Percentiles rank a stretch among this genome's conserved stretches.
Evolutionary conservation across 1,140 invertebrate species (phyloP).

Genomic region (Bombus breviceps): DNA sequence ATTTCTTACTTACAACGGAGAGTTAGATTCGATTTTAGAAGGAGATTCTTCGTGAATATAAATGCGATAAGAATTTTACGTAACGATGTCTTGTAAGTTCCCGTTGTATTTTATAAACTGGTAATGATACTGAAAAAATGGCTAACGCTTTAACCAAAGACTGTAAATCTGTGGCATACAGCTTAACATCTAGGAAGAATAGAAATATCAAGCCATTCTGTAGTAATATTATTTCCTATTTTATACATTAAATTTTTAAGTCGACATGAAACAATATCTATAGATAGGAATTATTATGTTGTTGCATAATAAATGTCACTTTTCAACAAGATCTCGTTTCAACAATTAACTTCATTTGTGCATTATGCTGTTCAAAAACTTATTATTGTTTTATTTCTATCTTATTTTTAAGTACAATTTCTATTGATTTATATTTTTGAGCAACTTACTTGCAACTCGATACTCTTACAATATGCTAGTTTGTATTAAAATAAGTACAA

Average conservation of each 20-base stretch:
- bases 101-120: background rate
- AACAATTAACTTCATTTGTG: no score
- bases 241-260: background rate
- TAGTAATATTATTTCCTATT: background rate
- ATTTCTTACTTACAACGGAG: background rate
- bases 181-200: no score
- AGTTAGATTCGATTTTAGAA: background rate
- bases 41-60: background rate
- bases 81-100: background rate
- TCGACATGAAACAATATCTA: no score
- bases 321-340: background rate
- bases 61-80: background rate
- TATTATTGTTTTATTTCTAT: background rate
- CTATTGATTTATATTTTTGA: no score
- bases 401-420: background rate
- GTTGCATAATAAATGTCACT: background rate
- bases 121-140: background rate
- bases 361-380: background rate
- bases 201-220: background rate
- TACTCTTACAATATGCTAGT: background rate
- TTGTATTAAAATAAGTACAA: background rate
- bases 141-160: background rate
- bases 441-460: background rate
- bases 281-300: background rate
- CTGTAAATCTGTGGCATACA: background rate